Evolutionary conservation across 30 jellyfish, hydroid and myxozoan species (phyloP), one percentile per base, ranked within the genome.

Genomic region (Aurelia aurita complex sp. Pacific): DNA sequence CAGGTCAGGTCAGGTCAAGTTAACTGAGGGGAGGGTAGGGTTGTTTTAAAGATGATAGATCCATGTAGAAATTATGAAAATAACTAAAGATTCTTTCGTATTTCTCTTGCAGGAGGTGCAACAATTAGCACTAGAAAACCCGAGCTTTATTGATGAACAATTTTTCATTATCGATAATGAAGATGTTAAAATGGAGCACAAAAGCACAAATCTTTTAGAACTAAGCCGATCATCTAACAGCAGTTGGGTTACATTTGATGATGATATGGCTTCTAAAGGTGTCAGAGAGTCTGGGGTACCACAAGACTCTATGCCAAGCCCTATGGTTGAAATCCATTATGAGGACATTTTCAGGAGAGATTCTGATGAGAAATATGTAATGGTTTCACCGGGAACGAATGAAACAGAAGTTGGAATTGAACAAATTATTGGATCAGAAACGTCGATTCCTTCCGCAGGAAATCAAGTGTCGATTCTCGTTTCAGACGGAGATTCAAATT

Each of bases 181-280:
- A 52, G 90, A 80, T 12, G 63, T 80, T 35, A 43, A 42, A 23
- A 0, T 78, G 70, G 79, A 78, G 15, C 53, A 54, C 38, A 78
- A 78, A 10, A 73, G 64, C 14, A 70, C 35, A 15, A 57, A 34
- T 57, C n/a, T 33, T 34, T 43, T 15, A 9, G 79, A 64, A 16
- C 14, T 18, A 5, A 70, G 74, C 15, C 16, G 51, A 10, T 17
- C 79, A 10, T 32, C 76, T 0, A 57, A 4, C 38, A 15, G 59
- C 10, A 70, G 90, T 35, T 80, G 90, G 90, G 90, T 80, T 16
- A 80, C 90, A 34, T 80, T 80, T 80, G 90, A 80, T 42, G 81
- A 67, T 35, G 85, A 43, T 18, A 46, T 6, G 15, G 57, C 57
- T 46, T 46, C 12, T 13, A 46, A 46, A 46, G 12, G 1, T 9